Evolutionary conservation across 2,113 vertebrate genomes (phyloP).

Genomic region (Sialia sialis): DNA sequence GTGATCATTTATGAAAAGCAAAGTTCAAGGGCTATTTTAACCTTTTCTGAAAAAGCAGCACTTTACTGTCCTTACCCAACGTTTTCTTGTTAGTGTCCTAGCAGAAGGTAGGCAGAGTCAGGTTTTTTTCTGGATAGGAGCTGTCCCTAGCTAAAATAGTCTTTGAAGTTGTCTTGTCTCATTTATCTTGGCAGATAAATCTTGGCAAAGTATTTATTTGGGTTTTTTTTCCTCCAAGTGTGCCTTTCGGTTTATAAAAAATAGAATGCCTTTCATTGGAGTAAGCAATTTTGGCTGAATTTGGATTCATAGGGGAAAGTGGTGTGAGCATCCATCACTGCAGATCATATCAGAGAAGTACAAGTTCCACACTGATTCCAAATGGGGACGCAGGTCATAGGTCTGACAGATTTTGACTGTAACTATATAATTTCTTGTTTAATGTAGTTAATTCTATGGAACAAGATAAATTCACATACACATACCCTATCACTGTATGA

Average conservation of each 20-base stretch:
- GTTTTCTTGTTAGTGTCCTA: background rate
- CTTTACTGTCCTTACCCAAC: background rate
- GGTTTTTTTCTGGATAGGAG: background rate
- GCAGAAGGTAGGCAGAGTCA: background rate
- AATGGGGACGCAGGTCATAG: background rate
- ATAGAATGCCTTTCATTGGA: background rate
- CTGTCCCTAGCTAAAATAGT: background rate
- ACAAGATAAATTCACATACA: background rate
- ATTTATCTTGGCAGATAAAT: background rate
- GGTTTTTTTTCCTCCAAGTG: background rate
- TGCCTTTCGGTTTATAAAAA: background rate
- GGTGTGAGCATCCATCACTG: background rate
- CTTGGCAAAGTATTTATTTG: background rate
- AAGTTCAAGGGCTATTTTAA: background rate
- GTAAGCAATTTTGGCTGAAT: background rate
- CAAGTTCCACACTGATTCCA: background rate
- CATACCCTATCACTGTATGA: background rate
- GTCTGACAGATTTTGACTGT: background rate
- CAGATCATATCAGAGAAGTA: background rate
- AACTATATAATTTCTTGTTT: background rate
- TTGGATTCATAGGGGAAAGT: background rate
- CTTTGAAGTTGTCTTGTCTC: background rate
- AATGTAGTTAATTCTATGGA: background rate
- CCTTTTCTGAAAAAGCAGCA: background rate
- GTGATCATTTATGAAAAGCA: background rate